phyloP scores from a whole-genome alignment of 1,140 invertebrate species.

The Drosophila nannoptera region DNA sequence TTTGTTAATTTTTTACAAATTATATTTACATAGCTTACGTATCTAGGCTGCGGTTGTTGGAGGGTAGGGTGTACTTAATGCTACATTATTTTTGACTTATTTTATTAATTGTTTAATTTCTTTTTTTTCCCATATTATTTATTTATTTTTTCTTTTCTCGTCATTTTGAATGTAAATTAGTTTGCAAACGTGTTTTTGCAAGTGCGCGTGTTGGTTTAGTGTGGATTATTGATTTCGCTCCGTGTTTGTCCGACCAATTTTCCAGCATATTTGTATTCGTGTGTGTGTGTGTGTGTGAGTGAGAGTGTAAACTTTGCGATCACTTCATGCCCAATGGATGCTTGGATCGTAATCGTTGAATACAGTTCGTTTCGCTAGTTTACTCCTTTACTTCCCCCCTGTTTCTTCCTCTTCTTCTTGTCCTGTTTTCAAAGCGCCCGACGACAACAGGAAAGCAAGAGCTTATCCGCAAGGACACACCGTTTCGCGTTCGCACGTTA shows the following conservation, averaged over 20 bases:
- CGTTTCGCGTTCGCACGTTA: constrained; percentile 36
- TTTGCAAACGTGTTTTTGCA: constrained; percentile 47
- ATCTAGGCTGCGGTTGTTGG: constrained; percentile 65
- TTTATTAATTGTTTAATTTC: constrained; percentile 64
- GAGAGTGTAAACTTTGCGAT: constrained; percentile 24
- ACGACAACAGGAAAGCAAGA: constrained; percentile 47
- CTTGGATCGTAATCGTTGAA: constrained; percentile 27
- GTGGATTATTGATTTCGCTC: constrained; percentile 62
- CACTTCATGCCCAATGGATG: constrained; percentile 23
- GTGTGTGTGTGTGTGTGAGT: constrained; percentile 13
- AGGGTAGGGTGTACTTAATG: constrained; percentile 74
- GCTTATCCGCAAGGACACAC: constrained; percentile 57
- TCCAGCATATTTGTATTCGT: constrained; percentile 31
- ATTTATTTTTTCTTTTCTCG: constrained; percentile 6
- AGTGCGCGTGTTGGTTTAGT: constrained; percentile 61
- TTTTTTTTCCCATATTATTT: background rate
- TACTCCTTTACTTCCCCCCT: no score
- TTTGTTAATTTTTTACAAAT: constrained; percentile 60
- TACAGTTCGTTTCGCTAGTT: no score
- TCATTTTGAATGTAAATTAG: constrained; percentile 45
- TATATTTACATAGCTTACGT: constrained; percentile 74
- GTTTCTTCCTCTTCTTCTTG: background rate
- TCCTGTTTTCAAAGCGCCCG: constrained; percentile 44
- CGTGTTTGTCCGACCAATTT: constrained; percentile 21
- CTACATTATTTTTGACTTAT: constrained; percentile 69